A percentile compares a stretch with the other conserved stretches of the same genome.
Conservation (phyloP, 1,140 invertebrate genomes). For the Neodiprion lecontei region DNA sequence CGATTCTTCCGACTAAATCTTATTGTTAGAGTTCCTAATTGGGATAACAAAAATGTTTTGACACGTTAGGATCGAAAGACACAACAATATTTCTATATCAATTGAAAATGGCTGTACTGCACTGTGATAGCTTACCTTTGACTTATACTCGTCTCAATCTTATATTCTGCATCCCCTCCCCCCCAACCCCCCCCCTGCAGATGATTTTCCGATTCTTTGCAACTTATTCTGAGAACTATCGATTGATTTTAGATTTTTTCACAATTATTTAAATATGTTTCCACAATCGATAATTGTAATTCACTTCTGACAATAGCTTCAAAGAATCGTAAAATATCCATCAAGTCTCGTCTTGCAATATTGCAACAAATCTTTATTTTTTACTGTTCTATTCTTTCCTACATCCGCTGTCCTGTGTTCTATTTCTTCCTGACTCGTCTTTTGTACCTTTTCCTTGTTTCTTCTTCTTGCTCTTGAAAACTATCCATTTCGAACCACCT, state of each 20-base stretch:
- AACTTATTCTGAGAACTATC: no score
- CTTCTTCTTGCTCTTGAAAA: conserved; percentile 14
- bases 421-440: background rate
- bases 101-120: background rate
- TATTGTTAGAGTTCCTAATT: background rate
- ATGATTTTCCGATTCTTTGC: no score
- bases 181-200: background rate
- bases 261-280: no score
- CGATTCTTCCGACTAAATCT: background rate
- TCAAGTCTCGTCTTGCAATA: no score
- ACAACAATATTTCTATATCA: background rate
- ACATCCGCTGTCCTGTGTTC: conserved; percentile 10
- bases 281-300: no score
- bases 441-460: conserved; percentile 10
- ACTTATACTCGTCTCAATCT: background rate
- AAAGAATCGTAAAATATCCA: no score
- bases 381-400: background rate
- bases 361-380: background rate
- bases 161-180: background rate
- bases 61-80: background rate
- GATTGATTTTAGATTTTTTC: no score
- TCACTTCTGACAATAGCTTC: no score
- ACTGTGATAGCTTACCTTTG: background rate
- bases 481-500: background rate
- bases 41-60: background rate